phyloP scores from a whole-genome alignment of 2,113 vertebrate species.

The Helogale parvula region DNA sequence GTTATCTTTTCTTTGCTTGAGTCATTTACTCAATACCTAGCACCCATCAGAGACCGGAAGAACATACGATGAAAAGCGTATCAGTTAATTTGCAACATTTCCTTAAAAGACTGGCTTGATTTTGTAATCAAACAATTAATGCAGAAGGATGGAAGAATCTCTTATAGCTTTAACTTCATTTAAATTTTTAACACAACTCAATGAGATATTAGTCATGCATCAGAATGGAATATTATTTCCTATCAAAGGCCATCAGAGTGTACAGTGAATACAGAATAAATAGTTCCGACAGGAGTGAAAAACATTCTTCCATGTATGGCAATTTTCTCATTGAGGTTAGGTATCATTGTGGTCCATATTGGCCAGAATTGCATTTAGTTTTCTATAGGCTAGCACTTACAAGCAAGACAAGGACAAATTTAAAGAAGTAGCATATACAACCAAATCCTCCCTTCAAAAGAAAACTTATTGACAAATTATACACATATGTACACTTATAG shows the following conservation, averaged over 20 bases:
- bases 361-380: neutral
- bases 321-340: neutral
- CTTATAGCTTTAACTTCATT: neutral
- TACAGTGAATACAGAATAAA: neutral
- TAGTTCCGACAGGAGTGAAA: neutral
- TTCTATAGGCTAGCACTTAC: neutral
- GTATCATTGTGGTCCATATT: neutral
- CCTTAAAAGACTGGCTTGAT: neutral
- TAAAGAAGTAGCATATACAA: neutral
- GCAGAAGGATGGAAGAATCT: neutral
- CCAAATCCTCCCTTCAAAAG: neutral
- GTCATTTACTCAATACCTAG: neutral
- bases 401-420: neutral
- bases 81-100: neutral
- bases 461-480: neutral
- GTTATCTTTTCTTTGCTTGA: neutral
- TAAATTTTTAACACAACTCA: neutral
- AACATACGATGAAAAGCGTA: neutral
- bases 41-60: neutral
- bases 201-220: neutral
- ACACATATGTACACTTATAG: neutral
- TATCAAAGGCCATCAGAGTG: neutral
- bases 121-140: neutral
- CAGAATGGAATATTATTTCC: constrained; percentile 5
- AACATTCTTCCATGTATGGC: neutral